Evolutionary conservation across 2,888 invertebrate genomes (phyloP).

Genomic region (Callimorpha dominula): DNA sequence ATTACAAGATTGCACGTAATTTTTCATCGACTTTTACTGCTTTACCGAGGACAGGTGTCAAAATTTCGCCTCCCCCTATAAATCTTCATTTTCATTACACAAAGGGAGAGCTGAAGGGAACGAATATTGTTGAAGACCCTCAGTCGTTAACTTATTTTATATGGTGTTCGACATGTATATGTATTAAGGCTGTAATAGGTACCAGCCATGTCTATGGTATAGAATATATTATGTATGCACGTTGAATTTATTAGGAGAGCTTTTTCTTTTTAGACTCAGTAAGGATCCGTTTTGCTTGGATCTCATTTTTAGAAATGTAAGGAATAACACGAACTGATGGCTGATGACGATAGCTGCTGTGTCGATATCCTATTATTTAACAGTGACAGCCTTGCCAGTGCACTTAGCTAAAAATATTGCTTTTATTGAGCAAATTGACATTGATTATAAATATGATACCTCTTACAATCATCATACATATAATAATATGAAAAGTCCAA

Average conservation of each 20-base stretch:
- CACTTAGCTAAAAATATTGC: no score
- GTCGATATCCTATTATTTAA: no score
- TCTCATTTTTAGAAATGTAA: background rate
- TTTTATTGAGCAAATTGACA: no score
- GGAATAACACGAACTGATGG: background rate
- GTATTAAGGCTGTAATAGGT: conserved; percentile 7
- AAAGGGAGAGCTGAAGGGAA: conserved; percentile 41
- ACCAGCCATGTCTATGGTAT: background rate
- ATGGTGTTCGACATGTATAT: conserved; percentile 36
- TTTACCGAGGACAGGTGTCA: conserved; percentile 46
- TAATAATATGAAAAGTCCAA: no score
- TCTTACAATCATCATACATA: no score
- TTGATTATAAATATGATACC: no score
- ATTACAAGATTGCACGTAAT: conserved; percentile 40
- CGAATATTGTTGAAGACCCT: conserved; percentile 49
- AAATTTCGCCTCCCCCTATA: conserved; percentile 47
- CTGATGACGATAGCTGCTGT: no score
- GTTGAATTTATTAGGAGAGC: background rate
- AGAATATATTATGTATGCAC: background rate
- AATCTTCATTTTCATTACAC: conserved; percentile 57
- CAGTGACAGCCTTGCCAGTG: no score
- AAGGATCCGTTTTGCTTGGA: background rate
- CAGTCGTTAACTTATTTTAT: conserved; percentile 52
- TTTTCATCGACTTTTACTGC: conserved; percentile 37
- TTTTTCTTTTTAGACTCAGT: background rate